Conservation (phyloP, 1,140 invertebrate genomes). For the Heliconius eleuchia region DNA sequence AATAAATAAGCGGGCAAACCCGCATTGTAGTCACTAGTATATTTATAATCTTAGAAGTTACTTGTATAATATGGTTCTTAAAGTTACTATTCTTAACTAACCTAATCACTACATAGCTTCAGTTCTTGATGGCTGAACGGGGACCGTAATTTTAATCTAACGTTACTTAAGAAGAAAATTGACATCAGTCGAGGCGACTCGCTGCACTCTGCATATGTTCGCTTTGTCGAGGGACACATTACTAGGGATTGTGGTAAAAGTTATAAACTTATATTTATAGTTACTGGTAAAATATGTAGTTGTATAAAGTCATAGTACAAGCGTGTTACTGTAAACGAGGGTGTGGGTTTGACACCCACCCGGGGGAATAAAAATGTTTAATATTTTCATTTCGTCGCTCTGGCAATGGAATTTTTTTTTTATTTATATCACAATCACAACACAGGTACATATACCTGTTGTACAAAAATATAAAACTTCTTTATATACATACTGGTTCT, state of each 20-base stretch:
- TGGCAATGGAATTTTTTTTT: too few species aligned
- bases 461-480: too few species aligned
- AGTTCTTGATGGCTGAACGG: conserved; percentile 10
- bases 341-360: too few species aligned
- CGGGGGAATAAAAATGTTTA: too few species aligned
- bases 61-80: neutral
- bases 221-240: conserved; percentile 16
- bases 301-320: too few species aligned
- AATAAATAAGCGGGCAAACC: too few species aligned
- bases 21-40: neutral
- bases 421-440: too few species aligned
- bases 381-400: too few species aligned
- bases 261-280: neutral
- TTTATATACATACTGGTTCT: too few species aligned
- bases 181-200: conserved; percentile 16
- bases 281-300: neutral
- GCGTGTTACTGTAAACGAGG: too few species aligned
- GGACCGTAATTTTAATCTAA: conserved; percentile 27
- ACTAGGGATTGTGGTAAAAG: neutral
- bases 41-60: neutral
- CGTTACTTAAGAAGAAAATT: conserved; percentile 22
- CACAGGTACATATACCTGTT: too few species aligned
- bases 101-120: conserved; percentile 7
- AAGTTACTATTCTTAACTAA: neutral
- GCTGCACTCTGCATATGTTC: conserved; percentile 20